Conservation (phyloP, 2,113 vertebrate genomes). For the Oxyura jamaicensis region DNA sequence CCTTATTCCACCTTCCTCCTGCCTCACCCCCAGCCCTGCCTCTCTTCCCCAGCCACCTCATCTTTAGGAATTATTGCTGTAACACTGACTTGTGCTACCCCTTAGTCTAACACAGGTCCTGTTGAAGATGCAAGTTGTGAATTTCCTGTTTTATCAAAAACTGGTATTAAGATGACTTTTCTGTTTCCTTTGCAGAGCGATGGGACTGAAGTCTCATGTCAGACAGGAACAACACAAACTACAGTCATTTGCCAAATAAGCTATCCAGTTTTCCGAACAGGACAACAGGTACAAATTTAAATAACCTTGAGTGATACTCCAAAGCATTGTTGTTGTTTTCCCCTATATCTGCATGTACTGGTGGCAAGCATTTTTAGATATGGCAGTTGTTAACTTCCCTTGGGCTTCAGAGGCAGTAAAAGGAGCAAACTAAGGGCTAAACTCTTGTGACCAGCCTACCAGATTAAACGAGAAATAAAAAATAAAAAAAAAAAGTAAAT, state of each 20-base stretch:
- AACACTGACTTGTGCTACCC: background rate
- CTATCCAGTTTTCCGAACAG: conserved; percentile 83
- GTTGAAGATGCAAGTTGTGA: background rate
- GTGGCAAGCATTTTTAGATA: background rate
- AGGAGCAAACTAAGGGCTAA: background rate
- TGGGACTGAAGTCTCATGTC: conserved; percentile 85
- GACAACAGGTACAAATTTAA: conserved; percentile 79
- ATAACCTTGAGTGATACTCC: background rate
- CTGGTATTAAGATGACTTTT: background rate
- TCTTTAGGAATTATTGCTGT: background rate
- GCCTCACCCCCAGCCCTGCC: background rate
- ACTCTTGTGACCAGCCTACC: background rate
- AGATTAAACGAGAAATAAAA: background rate
- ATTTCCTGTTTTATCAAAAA: background rate
- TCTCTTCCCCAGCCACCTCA: background rate
- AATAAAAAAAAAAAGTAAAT: background rate
- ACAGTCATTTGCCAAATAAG: conserved; percentile 85
- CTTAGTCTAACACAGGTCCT: background rate
- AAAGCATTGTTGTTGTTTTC: background rate
- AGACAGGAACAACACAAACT: conserved; percentile 72
- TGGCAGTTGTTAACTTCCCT: background rate
- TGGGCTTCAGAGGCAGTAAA: background rate
- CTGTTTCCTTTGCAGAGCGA: conserved; percentile 77
- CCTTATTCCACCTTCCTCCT: background rate
- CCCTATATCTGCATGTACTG: background rate